Percentiles rank a stretch among this genome's conserved stretches.
Conservation (phyloP, 2,797 vertebrate genomes). For the Enteromius thamalakanensis region DNA sequence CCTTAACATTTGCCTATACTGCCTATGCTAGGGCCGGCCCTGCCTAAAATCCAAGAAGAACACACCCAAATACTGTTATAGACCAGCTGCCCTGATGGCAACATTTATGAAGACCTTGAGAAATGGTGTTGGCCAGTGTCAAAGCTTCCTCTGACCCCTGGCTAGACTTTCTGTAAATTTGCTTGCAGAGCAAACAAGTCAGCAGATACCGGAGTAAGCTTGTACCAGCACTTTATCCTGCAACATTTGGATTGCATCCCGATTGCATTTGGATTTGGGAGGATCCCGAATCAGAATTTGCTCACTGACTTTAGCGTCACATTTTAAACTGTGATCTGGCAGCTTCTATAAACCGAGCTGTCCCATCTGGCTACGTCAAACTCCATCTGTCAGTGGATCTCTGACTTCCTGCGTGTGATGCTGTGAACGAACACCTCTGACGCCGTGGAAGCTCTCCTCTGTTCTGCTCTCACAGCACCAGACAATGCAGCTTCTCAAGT, state of each 20-base stretch:
- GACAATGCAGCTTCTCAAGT: not conserved
- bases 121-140: not conserved
- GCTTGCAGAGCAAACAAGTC: not conserved
- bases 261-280: too few relatives aligned
- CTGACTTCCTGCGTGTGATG: not conserved
- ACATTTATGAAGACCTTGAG: not conserved
- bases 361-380: conserved; percentile 4
- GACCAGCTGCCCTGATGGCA: not conserved
- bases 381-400: conserved; percentile 30
- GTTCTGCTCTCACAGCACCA: not conserved
- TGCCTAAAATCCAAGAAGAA: not conserved
- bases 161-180: not conserved
- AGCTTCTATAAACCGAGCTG: not conserved
- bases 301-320: not conserved
- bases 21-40: too few relatives aligned
- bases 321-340: conserved; percentile 21
- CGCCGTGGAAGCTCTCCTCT: not conserved
- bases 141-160: not conserved
- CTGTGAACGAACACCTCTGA: conserved; percentile 16
- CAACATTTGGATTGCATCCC: not conserved
- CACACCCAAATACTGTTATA: not conserved
- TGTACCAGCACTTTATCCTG: not conserved
- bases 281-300: conserved; percentile 3
- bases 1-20: too few relatives aligned
- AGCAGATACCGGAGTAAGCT: not conserved